These are phyloP conservation scores for Heliconius erato DNA, from an alignment of 2,888 invertebrate species.

Conservation along the genomic window DNA sequence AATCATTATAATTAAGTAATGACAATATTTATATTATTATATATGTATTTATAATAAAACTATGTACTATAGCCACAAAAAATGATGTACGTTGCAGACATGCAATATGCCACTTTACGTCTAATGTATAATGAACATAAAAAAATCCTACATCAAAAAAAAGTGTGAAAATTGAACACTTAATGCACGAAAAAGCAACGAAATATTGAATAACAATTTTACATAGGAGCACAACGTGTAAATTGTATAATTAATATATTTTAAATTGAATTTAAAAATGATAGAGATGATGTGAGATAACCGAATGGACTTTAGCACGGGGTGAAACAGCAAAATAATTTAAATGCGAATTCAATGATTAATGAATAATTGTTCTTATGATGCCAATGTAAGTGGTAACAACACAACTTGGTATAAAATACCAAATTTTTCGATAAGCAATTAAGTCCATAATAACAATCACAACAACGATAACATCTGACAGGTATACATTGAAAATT, in stretches of 20 bases:
- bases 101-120: constrained; percentile 53
- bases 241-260: constrained; percentile 60
- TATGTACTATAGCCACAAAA: constrained; percentile 52
- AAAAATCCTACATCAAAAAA: constrained; percentile 71
- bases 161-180: constrained; percentile 75
- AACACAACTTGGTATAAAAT: constrained; percentile 52
- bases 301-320: constrained; percentile 44
- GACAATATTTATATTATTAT: neutral
- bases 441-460: constrained; percentile 61
- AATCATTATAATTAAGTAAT: neutral
- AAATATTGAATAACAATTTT: constrained; percentile 75
- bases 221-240: constrained; percentile 63
- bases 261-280: constrained; percentile 31
- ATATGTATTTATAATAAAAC: constrained; percentile 31
- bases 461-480: constrained; percentile 73
- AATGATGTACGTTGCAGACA: constrained; percentile 45
- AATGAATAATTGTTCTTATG: constrained; percentile 56
- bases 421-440: constrained; percentile 78
- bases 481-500: constrained; percentile 65
- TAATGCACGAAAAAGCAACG: constrained; percentile 70
- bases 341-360: constrained; percentile 59
- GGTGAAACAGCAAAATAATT: constrained; percentile 64
- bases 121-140: constrained; percentile 56
- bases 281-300: constrained; percentile 51
- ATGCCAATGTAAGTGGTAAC: constrained; percentile 57